Conservation (phyloP, 92 coral and sea anemone genomes). For the Paragorgia papillata region DNA sequence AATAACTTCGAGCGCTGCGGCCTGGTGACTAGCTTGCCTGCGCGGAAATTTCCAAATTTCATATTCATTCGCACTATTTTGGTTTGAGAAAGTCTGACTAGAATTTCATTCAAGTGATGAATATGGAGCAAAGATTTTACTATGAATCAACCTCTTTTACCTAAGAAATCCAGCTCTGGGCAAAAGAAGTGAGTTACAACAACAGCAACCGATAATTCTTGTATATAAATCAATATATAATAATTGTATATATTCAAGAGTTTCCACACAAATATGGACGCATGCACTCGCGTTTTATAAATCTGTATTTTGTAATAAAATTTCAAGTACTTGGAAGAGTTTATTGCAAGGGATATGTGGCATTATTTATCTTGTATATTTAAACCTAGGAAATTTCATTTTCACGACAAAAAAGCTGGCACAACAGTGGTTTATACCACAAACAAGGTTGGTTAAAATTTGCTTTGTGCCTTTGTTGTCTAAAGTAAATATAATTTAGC, state of each 20-base stretch:
- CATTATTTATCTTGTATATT: neutral
- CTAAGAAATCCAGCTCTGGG: neutral
- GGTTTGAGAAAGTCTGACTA: too few relatives aligned
- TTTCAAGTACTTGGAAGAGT: too few relatives aligned
- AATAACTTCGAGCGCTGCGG: too few relatives aligned
- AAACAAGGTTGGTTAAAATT: conserved; percentile 5
- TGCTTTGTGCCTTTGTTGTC: neutral
- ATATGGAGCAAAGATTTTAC: neutral
- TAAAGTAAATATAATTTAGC: too few relatives aligned
- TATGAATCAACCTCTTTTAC: neutral
- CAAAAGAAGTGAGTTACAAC: conserved; percentile 1
- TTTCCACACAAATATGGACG: too few relatives aligned
- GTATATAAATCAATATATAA: neutral
- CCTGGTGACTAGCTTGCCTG: too few relatives aligned
- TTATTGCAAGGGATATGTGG: too few relatives aligned
- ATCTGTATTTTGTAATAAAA: too few relatives aligned
- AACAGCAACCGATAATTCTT: neutral
- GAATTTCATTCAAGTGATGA: neutral
- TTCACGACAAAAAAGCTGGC: conserved; percentile 1
- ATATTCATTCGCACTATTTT: too few relatives aligned
- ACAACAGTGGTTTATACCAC: neutral
- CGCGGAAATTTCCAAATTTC: too few relatives aligned
- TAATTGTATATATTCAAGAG: too few relatives aligned
- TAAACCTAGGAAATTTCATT: neutral
- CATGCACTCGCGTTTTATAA: too few relatives aligned